Percentiles rank a stretch among this genome's conserved stretches.
phyloP scores from a whole-genome alignment of 2,888 invertebrate genomes.

The Augiades crinisus region DNA sequence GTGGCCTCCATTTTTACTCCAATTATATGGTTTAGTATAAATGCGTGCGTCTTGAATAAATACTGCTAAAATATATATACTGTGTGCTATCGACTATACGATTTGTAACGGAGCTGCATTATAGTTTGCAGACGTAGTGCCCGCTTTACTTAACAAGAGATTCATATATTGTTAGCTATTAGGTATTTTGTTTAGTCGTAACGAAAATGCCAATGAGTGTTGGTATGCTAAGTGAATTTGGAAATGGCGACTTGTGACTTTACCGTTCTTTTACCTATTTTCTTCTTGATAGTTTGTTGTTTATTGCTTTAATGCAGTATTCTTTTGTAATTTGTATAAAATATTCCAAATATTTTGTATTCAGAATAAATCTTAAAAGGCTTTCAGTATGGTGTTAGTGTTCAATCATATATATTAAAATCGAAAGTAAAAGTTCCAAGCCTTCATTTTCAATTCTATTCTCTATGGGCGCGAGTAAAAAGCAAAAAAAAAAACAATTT shows the following conservation, averaged over 20 bases:
- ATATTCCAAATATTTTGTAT: background rate
- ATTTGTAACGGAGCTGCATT: background rate
- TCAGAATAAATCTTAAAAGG: background rate
- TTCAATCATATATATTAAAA: background rate
- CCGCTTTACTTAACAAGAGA: conserved; percentile 16
- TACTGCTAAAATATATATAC: conserved; percentile 5
- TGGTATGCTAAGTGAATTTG: background rate
- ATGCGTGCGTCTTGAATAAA: conserved; percentile 11
- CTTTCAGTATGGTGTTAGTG: background rate
- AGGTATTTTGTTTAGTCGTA: background rate
- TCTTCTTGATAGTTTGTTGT: background rate
- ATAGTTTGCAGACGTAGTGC: background rate
- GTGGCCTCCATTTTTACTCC: too few relatives aligned
- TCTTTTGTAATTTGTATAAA: background rate
- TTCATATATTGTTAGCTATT: conserved; percentile 1
- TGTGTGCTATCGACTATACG: conserved; percentile 10
- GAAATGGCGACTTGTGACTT: background rate
- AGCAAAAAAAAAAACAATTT: background rate
- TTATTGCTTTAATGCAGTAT: too few relatives aligned
- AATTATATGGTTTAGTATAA: conserved; percentile 20
- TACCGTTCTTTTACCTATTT: background rate
- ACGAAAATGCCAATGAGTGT: background rate
- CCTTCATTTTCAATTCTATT: conserved; percentile 10
- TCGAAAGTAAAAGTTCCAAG: too few relatives aligned
- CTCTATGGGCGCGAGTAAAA: background rate